Conservation (phyloP, 2,113 vertebrate species). For the Dipodomys spectabilis region DNA sequence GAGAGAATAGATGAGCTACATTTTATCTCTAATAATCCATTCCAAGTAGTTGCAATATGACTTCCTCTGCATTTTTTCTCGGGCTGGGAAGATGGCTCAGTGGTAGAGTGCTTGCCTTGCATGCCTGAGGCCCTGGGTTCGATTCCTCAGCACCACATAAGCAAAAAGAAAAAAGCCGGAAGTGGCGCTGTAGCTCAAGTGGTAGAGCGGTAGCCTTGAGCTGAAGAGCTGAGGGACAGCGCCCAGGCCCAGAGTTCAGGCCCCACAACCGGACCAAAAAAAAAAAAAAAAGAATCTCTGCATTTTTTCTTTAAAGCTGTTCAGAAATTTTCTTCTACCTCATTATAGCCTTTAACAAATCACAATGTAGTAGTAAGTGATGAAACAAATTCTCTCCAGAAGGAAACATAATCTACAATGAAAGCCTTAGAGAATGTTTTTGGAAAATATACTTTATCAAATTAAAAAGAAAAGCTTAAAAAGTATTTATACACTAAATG, state of each 20-base stretch:
- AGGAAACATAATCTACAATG: neutral
- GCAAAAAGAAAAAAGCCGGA: too few species aligned
- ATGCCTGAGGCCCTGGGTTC: too few species aligned
- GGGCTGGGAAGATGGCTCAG: too few species aligned
- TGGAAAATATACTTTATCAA: neutral
- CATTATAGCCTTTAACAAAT: neutral
- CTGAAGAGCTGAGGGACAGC: too few species aligned
- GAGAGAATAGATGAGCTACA: neutral
- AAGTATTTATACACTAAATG: neutral
- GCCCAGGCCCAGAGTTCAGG: too few species aligned
- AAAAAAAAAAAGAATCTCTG: too few species aligned
- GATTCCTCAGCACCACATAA: too few species aligned
- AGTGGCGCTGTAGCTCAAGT: too few species aligned
- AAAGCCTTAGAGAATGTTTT: neutral
- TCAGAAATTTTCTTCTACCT: neutral
- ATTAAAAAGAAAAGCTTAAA: neutral
- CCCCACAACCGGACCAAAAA: too few species aligned
- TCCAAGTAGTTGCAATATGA: neutral
- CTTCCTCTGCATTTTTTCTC: neutral
- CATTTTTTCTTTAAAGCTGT: neutral
- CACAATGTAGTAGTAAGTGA: neutral
- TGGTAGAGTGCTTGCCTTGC: too few species aligned
- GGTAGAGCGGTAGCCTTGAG: too few species aligned
- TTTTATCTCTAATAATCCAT: neutral
- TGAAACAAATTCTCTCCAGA: neutral